Evolutionary conservation across 2,888 invertebrate genomes (phyloP).

Genomic region (Seira ritae): DNA sequence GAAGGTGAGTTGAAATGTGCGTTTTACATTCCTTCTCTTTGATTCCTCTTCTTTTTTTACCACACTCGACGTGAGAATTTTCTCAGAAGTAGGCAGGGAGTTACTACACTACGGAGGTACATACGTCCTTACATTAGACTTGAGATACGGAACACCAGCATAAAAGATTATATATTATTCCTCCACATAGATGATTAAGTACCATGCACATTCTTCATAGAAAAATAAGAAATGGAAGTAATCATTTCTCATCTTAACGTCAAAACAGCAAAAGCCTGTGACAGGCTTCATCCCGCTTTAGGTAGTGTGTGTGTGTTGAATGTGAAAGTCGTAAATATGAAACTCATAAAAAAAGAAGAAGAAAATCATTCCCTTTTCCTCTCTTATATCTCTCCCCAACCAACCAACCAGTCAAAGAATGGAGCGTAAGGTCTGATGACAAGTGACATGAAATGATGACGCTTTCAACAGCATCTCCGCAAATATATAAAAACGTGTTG

Average conservation of each 20-base stretch:
- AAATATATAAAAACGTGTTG: not conserved
- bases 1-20: too few species aligned
- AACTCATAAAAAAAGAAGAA: not conserved
- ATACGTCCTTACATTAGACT: too few species aligned
- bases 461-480: constrained; percentile 27
- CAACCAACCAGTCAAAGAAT: not conserved
- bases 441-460: constrained; percentile 58
- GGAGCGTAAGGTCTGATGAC: constrained; percentile 42
- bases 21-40: too few species aligned
- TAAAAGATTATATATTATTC: too few species aligned
- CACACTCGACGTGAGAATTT: too few species aligned
- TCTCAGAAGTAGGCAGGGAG: too few species aligned
- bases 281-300: constrained; percentile 40
- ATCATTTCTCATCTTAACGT: constrained; percentile 63
- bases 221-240: constrained; percentile 38
- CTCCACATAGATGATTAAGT: not conserved
- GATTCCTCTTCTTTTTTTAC: too few species aligned
- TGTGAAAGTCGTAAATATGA: constrained; percentile 13
- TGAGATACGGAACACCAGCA: too few species aligned
- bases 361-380: not conserved
- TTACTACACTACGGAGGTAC: too few species aligned
- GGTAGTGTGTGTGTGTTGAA: not conserved
- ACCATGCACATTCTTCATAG: constrained; percentile 1
- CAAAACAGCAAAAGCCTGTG: constrained; percentile 52
- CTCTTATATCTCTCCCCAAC: not conserved